These are phyloP conservation scores for Clamator glandarius DNA, from an alignment of 2,797 vertebrate species.

Conservation along the genomic window DNA sequence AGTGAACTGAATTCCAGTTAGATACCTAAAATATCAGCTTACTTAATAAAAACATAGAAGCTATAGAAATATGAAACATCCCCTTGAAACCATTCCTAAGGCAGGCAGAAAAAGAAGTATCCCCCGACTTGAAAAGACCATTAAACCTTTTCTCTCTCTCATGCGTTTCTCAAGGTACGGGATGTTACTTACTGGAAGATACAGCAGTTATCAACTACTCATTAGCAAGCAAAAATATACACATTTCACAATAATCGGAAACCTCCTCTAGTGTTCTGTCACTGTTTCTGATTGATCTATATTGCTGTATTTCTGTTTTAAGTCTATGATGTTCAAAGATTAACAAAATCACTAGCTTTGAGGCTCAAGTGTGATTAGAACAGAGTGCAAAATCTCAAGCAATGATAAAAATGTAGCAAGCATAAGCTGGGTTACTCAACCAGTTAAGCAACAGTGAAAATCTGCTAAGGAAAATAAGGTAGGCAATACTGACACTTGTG, in stretches of 20 bases:
- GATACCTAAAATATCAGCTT: neutral
- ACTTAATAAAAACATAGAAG: neutral
- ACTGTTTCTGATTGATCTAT: neutral
- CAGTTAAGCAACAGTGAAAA: neutral
- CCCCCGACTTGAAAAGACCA: neutral
- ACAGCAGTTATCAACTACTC: neutral
- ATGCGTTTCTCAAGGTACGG: neutral
- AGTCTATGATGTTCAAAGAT: neutral
- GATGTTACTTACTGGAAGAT: neutral
- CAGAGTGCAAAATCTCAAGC: neutral
- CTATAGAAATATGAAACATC: neutral
- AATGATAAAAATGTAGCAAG: neutral
- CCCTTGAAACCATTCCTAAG: neutral
- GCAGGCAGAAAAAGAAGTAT: neutral
- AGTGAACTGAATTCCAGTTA: neutral
- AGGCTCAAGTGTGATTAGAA: neutral
- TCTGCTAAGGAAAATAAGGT: slow-evolving; percentile 34
- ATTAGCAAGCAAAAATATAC: neutral
- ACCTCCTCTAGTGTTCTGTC: neutral
- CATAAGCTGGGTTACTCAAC: neutral
- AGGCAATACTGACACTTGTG: slow-evolving; percentile 77
- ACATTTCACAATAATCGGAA: neutral
- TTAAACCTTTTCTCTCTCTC: neutral
- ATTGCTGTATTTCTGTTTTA: neutral
- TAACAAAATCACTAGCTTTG: neutral